Conservation (phyloP, 1,140 invertebrate species). For the Trissolcus basalis region DNA sequence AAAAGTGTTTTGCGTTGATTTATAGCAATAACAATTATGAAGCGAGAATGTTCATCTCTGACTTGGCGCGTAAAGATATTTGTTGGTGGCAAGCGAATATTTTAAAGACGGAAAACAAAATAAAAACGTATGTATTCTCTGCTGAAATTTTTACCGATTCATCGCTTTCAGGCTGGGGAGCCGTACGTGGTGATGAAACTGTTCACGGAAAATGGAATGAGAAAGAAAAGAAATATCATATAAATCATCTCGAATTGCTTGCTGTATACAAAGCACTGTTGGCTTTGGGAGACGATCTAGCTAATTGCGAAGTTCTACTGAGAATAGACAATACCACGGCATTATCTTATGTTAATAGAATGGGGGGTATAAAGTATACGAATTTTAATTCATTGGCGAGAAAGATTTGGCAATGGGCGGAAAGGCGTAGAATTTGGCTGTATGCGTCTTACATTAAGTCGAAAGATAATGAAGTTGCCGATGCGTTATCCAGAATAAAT, state of each 20-base stretch:
- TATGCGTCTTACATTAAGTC: slow-evolving; percentile 48
- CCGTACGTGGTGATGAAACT: slow-evolving; percentile 5
- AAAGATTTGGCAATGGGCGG: slow-evolving; percentile 61
- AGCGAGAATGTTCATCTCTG: no score
- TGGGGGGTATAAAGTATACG: slow-evolving; percentile 54
- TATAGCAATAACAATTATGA: slow-evolving; percentile 6
- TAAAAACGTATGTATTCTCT: neutral
- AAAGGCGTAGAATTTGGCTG: slow-evolving; percentile 43
- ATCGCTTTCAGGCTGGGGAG: slow-evolving; percentile 18
- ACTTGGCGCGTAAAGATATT: no score
- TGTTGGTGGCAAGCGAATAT: slow-evolving; percentile 21
- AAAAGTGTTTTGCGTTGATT: slow-evolving; percentile 16
- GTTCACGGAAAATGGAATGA: slow-evolving; percentile 25
- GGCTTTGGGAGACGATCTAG: slow-evolving; percentile 1
- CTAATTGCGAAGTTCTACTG: slow-evolving; percentile 21
- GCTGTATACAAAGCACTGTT: slow-evolving; percentile 18
- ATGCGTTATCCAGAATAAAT: slow-evolving; percentile 42
- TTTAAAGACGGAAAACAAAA: no score
- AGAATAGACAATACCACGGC: slow-evolving; percentile 59
- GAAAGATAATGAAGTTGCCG: slow-evolving; percentile 54
- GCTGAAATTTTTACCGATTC: slow-evolving; percentile 36
- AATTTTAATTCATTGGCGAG: slow-evolving; percentile 11
- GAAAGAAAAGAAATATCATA: slow-evolving; percentile 18
- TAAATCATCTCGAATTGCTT: slow-evolving; percentile 26
- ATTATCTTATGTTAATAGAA: slow-evolving; percentile 51